phyloP scores from a whole-genome alignment of 2,113 vertebrate genomes.

The Cavia aperea region DNA sequence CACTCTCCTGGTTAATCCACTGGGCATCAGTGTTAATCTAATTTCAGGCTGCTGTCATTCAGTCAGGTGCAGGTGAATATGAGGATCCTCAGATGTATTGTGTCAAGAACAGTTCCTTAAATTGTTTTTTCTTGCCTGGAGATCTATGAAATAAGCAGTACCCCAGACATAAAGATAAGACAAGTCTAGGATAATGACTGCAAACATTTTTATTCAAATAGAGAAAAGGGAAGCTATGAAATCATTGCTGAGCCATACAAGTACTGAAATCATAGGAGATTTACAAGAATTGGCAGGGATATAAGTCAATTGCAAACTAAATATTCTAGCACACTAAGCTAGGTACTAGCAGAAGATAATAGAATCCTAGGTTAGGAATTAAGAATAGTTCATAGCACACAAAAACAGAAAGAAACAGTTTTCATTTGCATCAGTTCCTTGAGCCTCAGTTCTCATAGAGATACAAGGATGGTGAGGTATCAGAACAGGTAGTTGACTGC shows the following conservation, averaged over 20 bases:
- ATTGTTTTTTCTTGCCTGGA: not conserved
- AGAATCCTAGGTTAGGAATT: not conserved
- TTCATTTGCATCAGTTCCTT: not conserved
- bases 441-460: not conserved
- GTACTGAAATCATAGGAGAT: not conserved
- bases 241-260: not conserved
- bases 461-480: no score
- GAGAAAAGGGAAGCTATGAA: not conserved
- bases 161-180: not conserved
- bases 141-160: not conserved
- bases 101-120: not conserved
- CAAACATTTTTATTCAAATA: not conserved
- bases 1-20: not conserved
- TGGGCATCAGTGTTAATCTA: not conserved
- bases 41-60: not conserved
- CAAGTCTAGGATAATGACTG: not conserved
- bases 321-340: not conserved
- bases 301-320: not conserved
- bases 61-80: not conserved
- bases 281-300: not conserved
- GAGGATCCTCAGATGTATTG: no score
- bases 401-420: rapidly evolving
- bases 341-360: not conserved
- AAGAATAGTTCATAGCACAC: not conserved
- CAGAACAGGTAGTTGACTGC: no score